phyloP scores from a whole-genome alignment of 2,797 vertebrate species.

The Pseudomugil tenellus region DNA sequence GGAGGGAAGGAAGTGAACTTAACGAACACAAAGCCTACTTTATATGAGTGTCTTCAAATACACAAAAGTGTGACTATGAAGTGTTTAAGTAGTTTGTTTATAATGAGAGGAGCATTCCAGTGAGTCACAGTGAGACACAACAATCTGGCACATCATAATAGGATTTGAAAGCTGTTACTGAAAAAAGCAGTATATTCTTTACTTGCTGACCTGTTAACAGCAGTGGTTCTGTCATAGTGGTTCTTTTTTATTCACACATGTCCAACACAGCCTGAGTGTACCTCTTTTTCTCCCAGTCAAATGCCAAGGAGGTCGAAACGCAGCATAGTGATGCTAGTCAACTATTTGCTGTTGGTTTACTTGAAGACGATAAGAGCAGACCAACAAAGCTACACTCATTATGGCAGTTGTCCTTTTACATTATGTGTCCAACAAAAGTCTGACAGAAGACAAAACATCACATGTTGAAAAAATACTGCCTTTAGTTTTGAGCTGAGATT shows the following conservation, averaged over 20 bases:
- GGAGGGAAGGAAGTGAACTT: conserved; percentile 47
- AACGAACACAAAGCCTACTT: conserved; percentile 36
- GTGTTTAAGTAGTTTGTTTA: conserved; percentile 10
- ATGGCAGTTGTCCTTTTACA: conserved; percentile 27
- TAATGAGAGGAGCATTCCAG: conserved; percentile 18
- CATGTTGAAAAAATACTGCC: conserved; percentile 15
- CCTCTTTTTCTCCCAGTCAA: conserved; percentile 15
- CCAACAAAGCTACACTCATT: conserved; percentile 10
- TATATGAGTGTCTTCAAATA: conserved; percentile 29
- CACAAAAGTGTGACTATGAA: conserved; percentile 19
- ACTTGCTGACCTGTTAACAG: conserved; percentile 24
- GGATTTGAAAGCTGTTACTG: conserved; percentile 43
- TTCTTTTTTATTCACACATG: conserved; percentile 46
- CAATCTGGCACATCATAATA: conserved; percentile 4
- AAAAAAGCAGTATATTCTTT: conserved; percentile 26
- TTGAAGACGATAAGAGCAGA: conserved; percentile 18
- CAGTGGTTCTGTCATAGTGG: neutral
- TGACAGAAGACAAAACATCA: conserved; percentile 39
- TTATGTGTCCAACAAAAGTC: conserved; percentile 30
- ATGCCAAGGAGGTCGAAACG: conserved; percentile 35
- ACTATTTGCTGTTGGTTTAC: conserved; percentile 17
- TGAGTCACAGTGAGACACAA: conserved; percentile 20
- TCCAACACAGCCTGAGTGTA: conserved; percentile 51
- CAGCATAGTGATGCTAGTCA: conserved; percentile 23
- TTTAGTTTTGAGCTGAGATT: neutral